phyloP scores from a whole-genome alignment of 2,113 vertebrate species.

The Paracanthobrama guichenoti region DNA sequence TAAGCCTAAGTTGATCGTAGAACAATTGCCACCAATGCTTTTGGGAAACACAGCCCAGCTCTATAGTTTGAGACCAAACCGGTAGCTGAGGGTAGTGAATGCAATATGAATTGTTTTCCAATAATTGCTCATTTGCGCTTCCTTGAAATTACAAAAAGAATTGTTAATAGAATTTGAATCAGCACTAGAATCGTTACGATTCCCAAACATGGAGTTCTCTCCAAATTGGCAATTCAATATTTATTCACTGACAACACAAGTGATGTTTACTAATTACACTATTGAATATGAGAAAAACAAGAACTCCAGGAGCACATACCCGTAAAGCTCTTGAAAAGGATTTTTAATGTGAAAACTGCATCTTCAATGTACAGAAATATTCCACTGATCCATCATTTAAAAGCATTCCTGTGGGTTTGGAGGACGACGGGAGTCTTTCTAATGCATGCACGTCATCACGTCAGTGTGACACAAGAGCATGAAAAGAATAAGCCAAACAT shows the following conservation, averaged over 20 bases:
- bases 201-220: conserved; percentile 62
- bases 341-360: conserved; percentile 28
- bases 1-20: no score
- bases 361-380: conserved; percentile 19
- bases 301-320: conserved; percentile 3
- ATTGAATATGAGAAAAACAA: neutral
- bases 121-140: neutral
- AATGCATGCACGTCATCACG: neutral
- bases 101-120: neutral
- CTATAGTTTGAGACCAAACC: neutral
- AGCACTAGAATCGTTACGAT: neutral
- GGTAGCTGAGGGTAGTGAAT: neutral
- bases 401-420: conserved; percentile 19
- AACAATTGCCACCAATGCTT: no score
- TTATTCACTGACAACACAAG: conserved; percentile 63
- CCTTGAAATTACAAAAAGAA: neutral
- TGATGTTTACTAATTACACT: conserved; percentile 34
- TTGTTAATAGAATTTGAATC: neutral
- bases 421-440: neutral
- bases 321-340: conserved; percentile 7
- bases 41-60: neutral
- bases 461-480: neutral
- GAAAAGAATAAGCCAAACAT: neutral
- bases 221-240: conserved; percentile 59
- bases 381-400: conserved; percentile 42